Evolutionary conservation across 2,797 vertebrate species (phyloP), one percentile per base, ranked within the genome.

Genomic region (Merluccius polli): DNA sequence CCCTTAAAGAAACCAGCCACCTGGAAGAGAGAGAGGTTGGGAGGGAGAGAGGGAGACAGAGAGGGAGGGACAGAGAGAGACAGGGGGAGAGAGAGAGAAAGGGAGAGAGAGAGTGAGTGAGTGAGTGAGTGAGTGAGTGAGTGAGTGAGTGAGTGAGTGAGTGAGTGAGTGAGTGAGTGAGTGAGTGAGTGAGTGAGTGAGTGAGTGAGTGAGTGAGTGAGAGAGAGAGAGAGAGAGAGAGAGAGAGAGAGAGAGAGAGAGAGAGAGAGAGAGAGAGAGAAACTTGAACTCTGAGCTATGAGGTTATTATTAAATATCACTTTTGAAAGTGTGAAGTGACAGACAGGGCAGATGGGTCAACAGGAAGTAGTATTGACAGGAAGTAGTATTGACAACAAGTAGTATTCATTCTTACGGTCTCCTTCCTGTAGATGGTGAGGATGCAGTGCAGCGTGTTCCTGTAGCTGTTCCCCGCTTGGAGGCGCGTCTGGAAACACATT

Each of bases 1-100:
- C 97, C 97, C 87, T 98, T 99, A 92, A 98, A 99, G 93, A 99
- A 99, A 2, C 96, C 97, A 0, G 84, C 71, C 44, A 52, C 44
- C 44, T 52, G 44, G 44, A 52, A 15, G 38, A 44, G 3, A 38
- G 36, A 38, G 1, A 38, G 2, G 9, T 9, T 10, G 12, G 1
- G 12, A 38, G 36, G 36, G 12, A 11, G 12, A 36, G 35, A 11
- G 12, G 8, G 12, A 38, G 36, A 48, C 44, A 21, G 44, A 4
- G 16, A 48, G 18, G 18, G 48, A 59, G 3, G 8, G 44, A 48
- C 44, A 21, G 44, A 4, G 16, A 48, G 18, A 48, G 48, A 59
- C 18, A 59, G 44, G 44, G 18, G 36, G 13, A 59, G 41, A 33
- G 2, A 59, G 38, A 15, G 33, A 71, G 9, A 73, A 38, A 72